Evolutionary conservation across 2,888 invertebrate genomes (phyloP).

Genomic region (Drosophila subquinaria): DNA sequence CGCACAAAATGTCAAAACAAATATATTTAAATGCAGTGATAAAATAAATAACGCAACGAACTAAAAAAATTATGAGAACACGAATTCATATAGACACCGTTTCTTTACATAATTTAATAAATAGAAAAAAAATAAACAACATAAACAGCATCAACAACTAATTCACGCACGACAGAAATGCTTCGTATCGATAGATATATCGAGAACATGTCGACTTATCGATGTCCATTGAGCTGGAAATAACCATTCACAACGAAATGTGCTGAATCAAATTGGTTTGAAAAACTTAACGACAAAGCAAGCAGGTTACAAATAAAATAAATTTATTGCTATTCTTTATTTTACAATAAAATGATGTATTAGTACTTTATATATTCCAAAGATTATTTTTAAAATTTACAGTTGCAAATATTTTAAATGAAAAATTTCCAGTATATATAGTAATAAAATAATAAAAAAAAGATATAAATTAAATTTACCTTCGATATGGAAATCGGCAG

Average conservation of each 20-base stretch:
- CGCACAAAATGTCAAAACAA: constrained; percentile 1
- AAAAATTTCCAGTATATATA: constrained; percentile 25
- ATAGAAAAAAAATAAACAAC: constrained; percentile 9
- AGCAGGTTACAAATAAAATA: constrained; percentile 3
- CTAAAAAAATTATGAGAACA: neutral
- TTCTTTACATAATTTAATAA: neutral
- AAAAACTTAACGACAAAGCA: constrained; percentile 23
- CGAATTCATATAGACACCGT: neutral
- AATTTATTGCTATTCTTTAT: neutral
- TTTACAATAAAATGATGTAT: neutral
- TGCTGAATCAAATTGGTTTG: neutral
- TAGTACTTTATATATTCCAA: neutral
- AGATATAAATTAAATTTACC: constrained; percentile 13
- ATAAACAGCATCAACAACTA: constrained; percentile 23
- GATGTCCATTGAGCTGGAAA: constrained; percentile 7
- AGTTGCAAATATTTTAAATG: constrained; percentile 3
- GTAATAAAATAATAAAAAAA: constrained; percentile 5
- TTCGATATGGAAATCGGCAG: constrained; percentile 60
- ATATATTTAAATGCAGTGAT: neutral
- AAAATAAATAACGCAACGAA: neutral
- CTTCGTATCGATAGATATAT: constrained; percentile 38
- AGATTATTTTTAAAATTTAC: neutral
- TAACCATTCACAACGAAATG: neutral
- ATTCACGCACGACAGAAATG: constrained; percentile 39
- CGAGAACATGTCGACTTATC: constrained; percentile 5